phyloP scores from a whole-genome alignment of 2,797 vertebrate species.

The Hoplostethus mediterraneus region DNA sequence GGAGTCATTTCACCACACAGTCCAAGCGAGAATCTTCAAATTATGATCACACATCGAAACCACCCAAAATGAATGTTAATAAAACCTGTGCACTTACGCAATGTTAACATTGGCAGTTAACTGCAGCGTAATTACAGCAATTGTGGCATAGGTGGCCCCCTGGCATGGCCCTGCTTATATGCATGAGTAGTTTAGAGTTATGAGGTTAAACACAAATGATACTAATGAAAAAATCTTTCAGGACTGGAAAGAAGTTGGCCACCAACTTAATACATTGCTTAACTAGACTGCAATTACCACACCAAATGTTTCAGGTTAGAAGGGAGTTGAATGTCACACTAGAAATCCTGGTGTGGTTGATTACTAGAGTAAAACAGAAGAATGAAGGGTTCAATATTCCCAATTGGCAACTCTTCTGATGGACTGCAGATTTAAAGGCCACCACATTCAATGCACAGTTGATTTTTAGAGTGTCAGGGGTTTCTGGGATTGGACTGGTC shows the following conservation, averaged over 20 bases:
- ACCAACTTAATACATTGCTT: slow-evolving; percentile 18
- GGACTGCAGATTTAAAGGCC: too few species aligned
- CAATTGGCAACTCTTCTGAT: not conserved
- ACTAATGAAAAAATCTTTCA: slow-evolving; percentile 17
- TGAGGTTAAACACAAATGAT: slow-evolving; percentile 51
- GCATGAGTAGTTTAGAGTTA: slow-evolving; percentile 26
- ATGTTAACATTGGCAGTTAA: slow-evolving; percentile 50
- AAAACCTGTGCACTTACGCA: slow-evolving; percentile 17
- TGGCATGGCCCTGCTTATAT: slow-evolving; percentile 19
- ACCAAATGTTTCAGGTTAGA: not conserved
- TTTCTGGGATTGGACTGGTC: too few species aligned
- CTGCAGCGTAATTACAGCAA: slow-evolving; percentile 52
- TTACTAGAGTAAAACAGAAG: not conserved
- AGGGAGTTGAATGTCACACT: slow-evolving; percentile 9
- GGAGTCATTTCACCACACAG: too few species aligned
- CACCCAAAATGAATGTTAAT: not conserved
- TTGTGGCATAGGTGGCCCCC: slow-evolving; percentile 37
- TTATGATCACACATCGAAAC: not conserved
- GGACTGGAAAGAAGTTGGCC: not conserved
- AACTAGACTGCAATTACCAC: slow-evolving; percentile 3
- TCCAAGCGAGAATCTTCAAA: not conserved
- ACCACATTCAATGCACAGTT: too few species aligned
- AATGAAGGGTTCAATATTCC: not conserved
- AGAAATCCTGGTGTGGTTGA: not conserved
- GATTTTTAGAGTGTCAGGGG: too few species aligned